phyloP scores from a whole-genome alignment of 2,797 vertebrate species.

The Toxotes lorentzi region DNA sequence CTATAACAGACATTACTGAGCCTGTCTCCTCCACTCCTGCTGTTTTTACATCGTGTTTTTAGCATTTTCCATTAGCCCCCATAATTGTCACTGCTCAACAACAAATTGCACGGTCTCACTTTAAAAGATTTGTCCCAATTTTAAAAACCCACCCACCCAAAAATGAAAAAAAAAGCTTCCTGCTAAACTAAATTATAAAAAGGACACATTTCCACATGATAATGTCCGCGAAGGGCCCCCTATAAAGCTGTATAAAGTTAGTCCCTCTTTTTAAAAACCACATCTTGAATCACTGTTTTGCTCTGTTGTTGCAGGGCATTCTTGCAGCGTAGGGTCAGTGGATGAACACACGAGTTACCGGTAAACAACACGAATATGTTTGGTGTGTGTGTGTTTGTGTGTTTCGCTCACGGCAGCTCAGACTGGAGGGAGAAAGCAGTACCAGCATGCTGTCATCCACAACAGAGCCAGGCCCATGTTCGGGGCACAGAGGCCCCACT shows the following conservation, averaged over 20 bases:
- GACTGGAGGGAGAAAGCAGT: slow-evolving; percentile 48
- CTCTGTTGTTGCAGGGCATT: slow-evolving; percentile 1
- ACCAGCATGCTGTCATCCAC: slow-evolving; percentile 66
- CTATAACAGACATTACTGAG: neutral
- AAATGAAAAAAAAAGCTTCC: neutral
- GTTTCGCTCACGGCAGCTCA: neutral
- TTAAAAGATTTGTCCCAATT: neutral
- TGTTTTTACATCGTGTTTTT: neutral
- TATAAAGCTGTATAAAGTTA: neutral
- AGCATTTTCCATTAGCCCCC: neutral
- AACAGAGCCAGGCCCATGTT: slow-evolving; percentile 60
- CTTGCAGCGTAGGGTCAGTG: slow-evolving; percentile 25
- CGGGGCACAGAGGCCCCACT: slow-evolving; percentile 68
- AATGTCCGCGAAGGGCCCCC: neutral
- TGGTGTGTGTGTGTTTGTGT: neutral
- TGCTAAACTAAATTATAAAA: neutral
- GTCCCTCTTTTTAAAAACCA: neutral
- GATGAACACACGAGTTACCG: slow-evolving; percentile 43
- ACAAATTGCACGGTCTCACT: neutral
- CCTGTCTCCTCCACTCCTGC: neutral
- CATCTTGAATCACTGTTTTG: neutral
- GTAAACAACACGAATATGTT: slow-evolving; percentile 30
- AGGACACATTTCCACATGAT: neutral
- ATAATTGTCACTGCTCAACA: neutral
- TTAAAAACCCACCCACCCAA: neutral